Evolutionary conservation across 1,140 invertebrate genomes (phyloP), one percentile per base, ranked within the genome.

Genomic region (Scaptomyza pallida): DNA sequence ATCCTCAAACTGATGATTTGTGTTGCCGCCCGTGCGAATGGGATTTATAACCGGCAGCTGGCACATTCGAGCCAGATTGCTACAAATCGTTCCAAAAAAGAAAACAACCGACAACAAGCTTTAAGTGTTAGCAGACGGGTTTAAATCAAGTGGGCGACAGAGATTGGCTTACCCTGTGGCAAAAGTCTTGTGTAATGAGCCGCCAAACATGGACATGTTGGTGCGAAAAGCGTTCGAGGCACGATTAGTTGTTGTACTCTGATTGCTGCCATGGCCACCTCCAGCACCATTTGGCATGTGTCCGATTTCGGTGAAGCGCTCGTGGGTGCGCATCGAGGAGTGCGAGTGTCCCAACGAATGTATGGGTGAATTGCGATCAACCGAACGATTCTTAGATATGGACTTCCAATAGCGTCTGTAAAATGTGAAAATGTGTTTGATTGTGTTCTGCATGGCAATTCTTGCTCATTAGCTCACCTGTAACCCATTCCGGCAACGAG

Each of bases 401-500:
- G 95, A 93, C 12, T 93, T 92, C 94, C 95, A 95, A 83, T 96
- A 95, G 43, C 94, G 93, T 65, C 94, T 93, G 65, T 3, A 23
- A 65, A 19, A 9, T 30, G 26, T 9, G 33, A 3, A 37, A 37
- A n/a, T 37, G 3, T n/a, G 37, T n/a, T 35, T 57, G n/a, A n/a
- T 8, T 50, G 10, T 5, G 9, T 15, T 8, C 1, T 13, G 17
- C 21, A 16, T 65, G 35, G 9, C 15, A 33, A 13, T 13, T 2
- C 13, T 2, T 17, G 33, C 17, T 37, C 33, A n/a, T 37, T 9
- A 19, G 30, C 62, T 50, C 41, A 95, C 94, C 94, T 94, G 90
- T 95, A 96, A 63, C 94, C 94, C 52, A 95, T 91, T 71, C 94
- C 93, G 2, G 94, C 93, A 5, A 95, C 90, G 12, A 95, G 77